phyloP scores from a whole-genome alignment of 2,888 invertebrate species.

The Trachelus troglodyta region DNA sequence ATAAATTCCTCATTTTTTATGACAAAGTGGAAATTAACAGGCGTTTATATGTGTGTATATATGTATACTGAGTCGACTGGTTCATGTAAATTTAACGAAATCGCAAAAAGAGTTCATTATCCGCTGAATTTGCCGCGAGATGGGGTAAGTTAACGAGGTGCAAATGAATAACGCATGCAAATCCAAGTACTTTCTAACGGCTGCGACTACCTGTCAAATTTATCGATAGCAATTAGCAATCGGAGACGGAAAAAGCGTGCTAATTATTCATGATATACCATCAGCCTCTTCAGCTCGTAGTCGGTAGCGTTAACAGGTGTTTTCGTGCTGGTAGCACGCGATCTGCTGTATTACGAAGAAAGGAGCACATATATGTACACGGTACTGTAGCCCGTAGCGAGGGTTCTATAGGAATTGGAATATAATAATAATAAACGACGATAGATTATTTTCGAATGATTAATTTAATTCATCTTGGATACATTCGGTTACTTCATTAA shows the following conservation, averaged over 20 bases:
- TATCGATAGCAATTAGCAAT: slow-evolving; percentile 38
- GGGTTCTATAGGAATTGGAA: neutral
- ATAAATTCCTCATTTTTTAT: neutral
- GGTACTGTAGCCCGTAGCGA: neutral
- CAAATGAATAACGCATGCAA: slow-evolving; percentile 27
- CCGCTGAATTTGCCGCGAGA: neutral
- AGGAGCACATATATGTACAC: neutral
- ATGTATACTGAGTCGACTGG: slow-evolving; percentile 12
- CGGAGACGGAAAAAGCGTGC: slow-evolving; percentile 31
- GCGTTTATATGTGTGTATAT: neutral
- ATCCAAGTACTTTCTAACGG: slow-evolving; percentile 36
- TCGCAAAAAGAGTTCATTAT: slow-evolving; percentile 8
- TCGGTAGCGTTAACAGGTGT: slow-evolving; percentile 20
- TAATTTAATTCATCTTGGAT: neutral
- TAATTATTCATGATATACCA: slow-evolving; percentile 39
- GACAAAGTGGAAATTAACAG: neutral
- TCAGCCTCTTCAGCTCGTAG: neutral
- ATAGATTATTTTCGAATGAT: neutral
- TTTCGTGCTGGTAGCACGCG: slow-evolving; percentile 12
- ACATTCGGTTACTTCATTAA: neutral
- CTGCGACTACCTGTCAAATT: slow-evolving; percentile 34
- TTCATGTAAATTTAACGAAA: slow-evolving; percentile 17
- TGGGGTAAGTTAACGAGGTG: slow-evolving; percentile 23
- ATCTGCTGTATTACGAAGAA: neutral
- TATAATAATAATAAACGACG: neutral